These are phyloP conservation scores for Drosophila nigritarsus DNA, from an alignment of 2,888 invertebrate genomes.

Conservation along the genomic window DNA sequence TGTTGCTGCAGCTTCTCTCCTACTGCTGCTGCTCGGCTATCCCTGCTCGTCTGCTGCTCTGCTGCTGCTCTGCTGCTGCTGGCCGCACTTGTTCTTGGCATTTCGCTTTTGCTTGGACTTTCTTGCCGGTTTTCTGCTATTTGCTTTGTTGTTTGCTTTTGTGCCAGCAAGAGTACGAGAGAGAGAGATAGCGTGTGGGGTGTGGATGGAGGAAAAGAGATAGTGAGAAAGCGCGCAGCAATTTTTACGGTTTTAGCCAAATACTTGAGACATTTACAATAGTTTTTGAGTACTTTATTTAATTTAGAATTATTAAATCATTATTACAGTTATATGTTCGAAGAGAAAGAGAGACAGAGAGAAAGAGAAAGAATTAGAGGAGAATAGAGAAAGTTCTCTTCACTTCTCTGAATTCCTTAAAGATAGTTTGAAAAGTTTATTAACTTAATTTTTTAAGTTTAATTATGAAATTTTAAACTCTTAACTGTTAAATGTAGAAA, in stretches of 20 bases:
- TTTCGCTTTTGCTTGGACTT: slow-evolving; percentile 60
- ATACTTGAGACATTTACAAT: not conserved
- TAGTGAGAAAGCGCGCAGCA: not conserved
- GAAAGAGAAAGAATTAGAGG: too few relatives aligned
- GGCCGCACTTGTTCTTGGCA: slow-evolving; percentile 69
- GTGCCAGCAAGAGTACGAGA: not conserved
- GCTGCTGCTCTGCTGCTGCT: slow-evolving; percentile 6
- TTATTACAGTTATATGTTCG: not conserved
- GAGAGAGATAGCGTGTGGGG: not conserved
- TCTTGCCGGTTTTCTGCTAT: slow-evolving; percentile 74
- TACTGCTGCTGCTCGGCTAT: not conserved
- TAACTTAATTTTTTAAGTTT: not conserved
- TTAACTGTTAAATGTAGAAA: too few relatives aligned
- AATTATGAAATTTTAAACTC: too few relatives aligned
- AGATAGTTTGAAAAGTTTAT: not conserved
- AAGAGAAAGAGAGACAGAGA: not conserved
- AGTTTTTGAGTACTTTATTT: too few relatives aligned
- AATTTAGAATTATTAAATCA: too few relatives aligned
- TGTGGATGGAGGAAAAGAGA: not conserved
- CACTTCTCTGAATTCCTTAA: not conserved
- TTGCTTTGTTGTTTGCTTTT: slow-evolving; percentile 72
- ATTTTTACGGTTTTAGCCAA: not conserved
- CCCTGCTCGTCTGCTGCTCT: not conserved
- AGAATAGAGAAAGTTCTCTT: not conserved
- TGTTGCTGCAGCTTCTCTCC: not conserved